Conservation (phyloP, 2,888 invertebrate genomes). For the Morinoia aosen region DNA sequence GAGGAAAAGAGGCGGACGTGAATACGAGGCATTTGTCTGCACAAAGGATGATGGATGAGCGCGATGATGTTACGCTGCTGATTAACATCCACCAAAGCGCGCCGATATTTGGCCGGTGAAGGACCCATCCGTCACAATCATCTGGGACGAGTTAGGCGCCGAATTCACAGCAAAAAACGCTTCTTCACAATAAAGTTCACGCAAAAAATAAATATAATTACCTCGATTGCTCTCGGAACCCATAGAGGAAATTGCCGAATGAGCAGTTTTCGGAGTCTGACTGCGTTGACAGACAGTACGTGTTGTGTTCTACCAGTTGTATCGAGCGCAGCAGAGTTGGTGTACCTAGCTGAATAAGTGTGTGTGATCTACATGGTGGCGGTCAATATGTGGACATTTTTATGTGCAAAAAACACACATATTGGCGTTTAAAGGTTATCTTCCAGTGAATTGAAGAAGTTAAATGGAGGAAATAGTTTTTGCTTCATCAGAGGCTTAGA, state of each 20-base stretch:
- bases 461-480: too few relatives aligned
- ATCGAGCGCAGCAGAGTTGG: neutral
- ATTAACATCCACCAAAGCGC: constrained; percentile 30
- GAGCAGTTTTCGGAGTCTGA: neutral
- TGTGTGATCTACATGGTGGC: neutral
- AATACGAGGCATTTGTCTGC: constrained; percentile 27
- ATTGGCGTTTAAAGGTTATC: too few relatives aligned
- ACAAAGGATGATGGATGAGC: constrained; percentile 39
- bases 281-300: neutral
- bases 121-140: constrained; percentile 31
- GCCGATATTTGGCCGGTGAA: neutral
- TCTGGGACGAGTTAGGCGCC: neutral
- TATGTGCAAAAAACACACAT: too few relatives aligned
- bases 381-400: neutral
- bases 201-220: neutral
- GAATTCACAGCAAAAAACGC: neutral
- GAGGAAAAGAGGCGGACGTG: neutral
- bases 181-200: neutral
- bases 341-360: neutral
- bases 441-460: too few relatives aligned
- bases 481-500: too few relatives aligned
- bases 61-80: constrained; percentile 9
- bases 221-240: neutral
- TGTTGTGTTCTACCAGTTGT: neutral
- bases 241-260: neutral